Percentiles rank a stretch among this genome's conserved stretches.
These are phyloP conservation scores for Oreochromis mossambicus DNA, from an alignment of 2,797 vertebrate genomes.

Conservation along the genomic window DNA sequence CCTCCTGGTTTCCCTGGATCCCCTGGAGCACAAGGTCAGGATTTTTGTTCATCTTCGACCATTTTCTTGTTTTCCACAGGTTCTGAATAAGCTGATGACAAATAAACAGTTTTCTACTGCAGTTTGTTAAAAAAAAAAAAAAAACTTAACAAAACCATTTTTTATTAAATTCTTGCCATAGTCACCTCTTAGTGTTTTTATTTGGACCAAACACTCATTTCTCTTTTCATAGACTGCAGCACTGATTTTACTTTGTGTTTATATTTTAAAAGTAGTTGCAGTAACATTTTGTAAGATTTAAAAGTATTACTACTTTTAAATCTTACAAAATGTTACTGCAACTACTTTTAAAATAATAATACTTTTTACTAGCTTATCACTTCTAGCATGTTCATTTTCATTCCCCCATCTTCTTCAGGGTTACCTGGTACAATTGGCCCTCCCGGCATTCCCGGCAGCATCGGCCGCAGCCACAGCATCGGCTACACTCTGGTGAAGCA, in stretches of 20 bases:
- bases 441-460: constrained; percentile 75
- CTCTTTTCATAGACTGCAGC: neutral
- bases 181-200: neutral
- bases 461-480: constrained; percentile 76
- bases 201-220: neutral
- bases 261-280: neutral
- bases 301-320: no score
- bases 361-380: neutral
- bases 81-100: neutral
- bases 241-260: neutral
- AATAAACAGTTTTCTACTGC: neutral
- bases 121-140: neutral
- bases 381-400: neutral
- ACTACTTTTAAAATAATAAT: no score
- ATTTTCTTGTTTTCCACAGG: neutral
- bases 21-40: constrained; percentile 75
- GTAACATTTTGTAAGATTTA: neutral
- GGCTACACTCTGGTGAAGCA: constrained; percentile 95
- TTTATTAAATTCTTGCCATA: neutral
- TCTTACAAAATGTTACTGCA: no score
- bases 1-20: constrained; percentile 79
- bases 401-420: constrained; percentile 65
- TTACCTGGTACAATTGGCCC: constrained; percentile 75
- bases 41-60: neutral
- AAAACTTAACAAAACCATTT: neutral